These are phyloP conservation scores for Eubasilissa splendida DNA, from an alignment of 2,888 invertebrate species.

Conservation along the genomic window DNA sequence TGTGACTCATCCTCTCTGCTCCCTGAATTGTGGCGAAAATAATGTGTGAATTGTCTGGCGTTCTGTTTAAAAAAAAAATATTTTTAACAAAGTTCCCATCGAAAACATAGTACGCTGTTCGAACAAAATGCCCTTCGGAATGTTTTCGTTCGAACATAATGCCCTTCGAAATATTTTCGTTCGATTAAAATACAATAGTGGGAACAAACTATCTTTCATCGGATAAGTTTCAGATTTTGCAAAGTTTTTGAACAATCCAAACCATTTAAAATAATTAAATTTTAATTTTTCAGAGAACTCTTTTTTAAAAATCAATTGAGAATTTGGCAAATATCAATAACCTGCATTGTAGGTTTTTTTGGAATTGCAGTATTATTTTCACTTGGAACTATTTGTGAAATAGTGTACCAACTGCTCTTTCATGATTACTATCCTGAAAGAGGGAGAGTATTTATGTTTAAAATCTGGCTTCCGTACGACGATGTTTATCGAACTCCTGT, in stretches of 20 bases:
- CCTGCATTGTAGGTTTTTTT: conserved; percentile 8
- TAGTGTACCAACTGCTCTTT: conserved; percentile 31
- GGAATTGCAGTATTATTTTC: not conserved
- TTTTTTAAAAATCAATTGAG: conserved; percentile 40
- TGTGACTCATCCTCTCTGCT: no score
- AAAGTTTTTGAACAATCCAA: no score
- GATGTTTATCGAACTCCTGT: conserved; percentile 43
- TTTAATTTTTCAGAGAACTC: conserved; percentile 16
- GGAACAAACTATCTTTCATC: not conserved
- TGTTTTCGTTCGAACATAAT: no score
- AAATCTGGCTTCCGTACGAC: conserved; percentile 38
- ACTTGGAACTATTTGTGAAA: not conserved
- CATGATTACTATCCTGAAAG: conserved; percentile 28
- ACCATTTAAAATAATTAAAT: not conserved
- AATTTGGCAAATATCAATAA: conserved; percentile 39
- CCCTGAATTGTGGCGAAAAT: no score
- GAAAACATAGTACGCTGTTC: no score
- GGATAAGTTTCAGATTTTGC: not conserved
- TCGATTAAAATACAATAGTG: not conserved
- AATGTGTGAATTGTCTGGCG: no score
- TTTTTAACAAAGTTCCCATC: no score
- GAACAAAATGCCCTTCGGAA: no score
- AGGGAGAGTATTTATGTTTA: conserved; percentile 30
- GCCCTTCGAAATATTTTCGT: no score
- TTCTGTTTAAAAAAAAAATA: no score